Percentiles rank a stretch among this genome's conserved stretches.
These are phyloP conservation scores for Alfaro cultratus DNA, from an alignment of 2,797 vertebrate genomes.

Conservation along the genomic window DNA sequence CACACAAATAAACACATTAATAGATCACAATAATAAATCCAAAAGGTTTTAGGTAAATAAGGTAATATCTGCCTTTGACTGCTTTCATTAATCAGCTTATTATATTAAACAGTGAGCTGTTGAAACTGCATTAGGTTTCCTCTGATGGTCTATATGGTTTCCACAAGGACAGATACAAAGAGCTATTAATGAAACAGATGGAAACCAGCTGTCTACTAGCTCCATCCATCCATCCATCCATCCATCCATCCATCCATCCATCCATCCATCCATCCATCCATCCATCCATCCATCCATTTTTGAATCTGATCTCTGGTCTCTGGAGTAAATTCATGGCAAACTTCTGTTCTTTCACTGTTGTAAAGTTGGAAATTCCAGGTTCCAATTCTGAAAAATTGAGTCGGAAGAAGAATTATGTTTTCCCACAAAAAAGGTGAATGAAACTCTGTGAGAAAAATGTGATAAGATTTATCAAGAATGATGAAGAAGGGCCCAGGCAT, in stretches of 20 bases:
- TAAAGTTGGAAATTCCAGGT: not conserved
- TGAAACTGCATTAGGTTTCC: conserved; percentile 14
- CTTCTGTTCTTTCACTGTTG: not conserved
- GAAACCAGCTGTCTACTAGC: conserved; percentile 21
- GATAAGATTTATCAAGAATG: not conserved
- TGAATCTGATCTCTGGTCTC: no score
- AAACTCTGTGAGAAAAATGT: not conserved
- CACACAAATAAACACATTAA: not conserved
- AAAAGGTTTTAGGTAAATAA: not conserved
- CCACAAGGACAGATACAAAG: conserved; percentile 44
- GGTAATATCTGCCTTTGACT: not conserved
- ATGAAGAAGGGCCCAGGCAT: not conserved
- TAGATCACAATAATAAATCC: not conserved
- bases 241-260: not conserved
- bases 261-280: not conserved
- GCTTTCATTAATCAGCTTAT: conserved; percentile 33
- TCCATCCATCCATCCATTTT: not conserved
- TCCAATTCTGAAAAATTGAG: not conserved
- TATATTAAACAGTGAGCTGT: conserved; percentile 19
- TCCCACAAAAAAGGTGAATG: not conserved
- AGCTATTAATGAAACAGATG: conserved; percentile 56
- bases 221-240: not conserved
- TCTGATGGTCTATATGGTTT: conserved; percentile 27
- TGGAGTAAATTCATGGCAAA: no score
- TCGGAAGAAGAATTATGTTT: not conserved